Evolutionary conservation across 1,140 invertebrate species (phyloP), one percentile per base, ranked within the genome.

Genomic region (Bombus superbus): DNA sequence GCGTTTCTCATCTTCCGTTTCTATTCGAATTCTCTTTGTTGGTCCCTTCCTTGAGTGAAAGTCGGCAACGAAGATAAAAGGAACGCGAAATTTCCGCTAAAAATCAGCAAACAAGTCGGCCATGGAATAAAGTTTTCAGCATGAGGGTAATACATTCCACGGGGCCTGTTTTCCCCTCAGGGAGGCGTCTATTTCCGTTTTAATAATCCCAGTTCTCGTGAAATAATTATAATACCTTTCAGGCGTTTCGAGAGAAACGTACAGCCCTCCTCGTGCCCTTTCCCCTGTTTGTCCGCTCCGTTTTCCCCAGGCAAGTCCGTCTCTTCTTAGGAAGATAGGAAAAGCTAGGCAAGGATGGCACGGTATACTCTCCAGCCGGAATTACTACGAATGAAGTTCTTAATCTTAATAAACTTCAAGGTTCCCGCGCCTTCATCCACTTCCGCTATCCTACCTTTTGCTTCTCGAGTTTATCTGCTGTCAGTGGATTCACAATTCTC

Each of bases 341-440:
- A 82, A 90, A 80, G 81, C 86, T 75, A 28, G 72, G 35, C 78
- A 81, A 59, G 75, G 72, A 69, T 80, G 77, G 74, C 42, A 76
- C 82, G 74, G 88, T 83, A 76, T 86, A 79, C 80, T 86, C 81
- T 72, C 40, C 83, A 85, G 28, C 69, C 85, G 80, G 85, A 91
- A 91, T 93, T 91, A 92, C 92, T 91, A 86, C 89, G 92, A 94
- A 94, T 92, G 86, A 93, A 92, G 92, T 94, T 88, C 93, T 94
- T 94, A 93, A 94, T 94, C 93, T 93, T 94, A 94, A 94, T 94
- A 94, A 94, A 94, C 93, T 94, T 93, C 90, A 92, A 83, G 86
- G 74, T 82, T 81, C 44, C 88, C 89, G 85, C 77, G 74, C 81
- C 86, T 84, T 82, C 78, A 86, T 89, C 80, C 85, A 57, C 75